Conservation (phyloP, 2,113 vertebrate species). For the Trogon melanurus region DNA sequence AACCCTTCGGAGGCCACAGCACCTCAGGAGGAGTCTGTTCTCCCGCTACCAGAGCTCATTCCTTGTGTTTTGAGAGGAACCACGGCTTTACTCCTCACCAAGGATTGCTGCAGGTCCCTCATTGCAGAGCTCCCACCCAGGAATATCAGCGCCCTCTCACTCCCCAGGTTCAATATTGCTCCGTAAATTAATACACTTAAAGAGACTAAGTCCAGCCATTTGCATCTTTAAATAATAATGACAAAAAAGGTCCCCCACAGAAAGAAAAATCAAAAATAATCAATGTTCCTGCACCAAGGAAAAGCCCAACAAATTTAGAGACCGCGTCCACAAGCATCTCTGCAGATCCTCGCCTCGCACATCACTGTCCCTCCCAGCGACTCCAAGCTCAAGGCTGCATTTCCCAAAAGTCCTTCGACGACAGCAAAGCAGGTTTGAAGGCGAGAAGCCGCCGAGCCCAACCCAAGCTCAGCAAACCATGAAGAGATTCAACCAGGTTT, state of each 20-base stretch:
- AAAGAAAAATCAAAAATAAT: neutral
- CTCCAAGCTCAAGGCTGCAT: neutral
- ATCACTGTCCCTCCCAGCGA: neutral
- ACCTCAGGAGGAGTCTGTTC: neutral
- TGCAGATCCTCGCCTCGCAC: accelerated
- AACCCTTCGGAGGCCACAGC: neutral
- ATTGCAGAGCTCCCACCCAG: neutral
- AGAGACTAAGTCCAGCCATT: neutral
- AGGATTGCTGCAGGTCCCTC: neutral
- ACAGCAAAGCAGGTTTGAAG: accelerated
- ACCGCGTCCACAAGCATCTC: neutral
- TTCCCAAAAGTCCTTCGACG: neutral
- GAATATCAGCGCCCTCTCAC: neutral
- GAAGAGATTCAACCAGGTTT: neutral
- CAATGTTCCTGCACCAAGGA: neutral
- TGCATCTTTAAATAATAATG: neutral
- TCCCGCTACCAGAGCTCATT: neutral
- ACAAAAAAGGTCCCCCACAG: neutral
- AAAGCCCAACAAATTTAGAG: neutral
- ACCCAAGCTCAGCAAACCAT: neutral
- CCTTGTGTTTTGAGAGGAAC: neutral
- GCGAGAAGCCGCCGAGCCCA: neutral
- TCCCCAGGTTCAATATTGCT: neutral
- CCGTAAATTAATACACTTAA: neutral
- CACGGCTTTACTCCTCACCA: neutral